Conservation (phyloP, 2,113 vertebrate species). For the Glareola pratincola region DNA sequence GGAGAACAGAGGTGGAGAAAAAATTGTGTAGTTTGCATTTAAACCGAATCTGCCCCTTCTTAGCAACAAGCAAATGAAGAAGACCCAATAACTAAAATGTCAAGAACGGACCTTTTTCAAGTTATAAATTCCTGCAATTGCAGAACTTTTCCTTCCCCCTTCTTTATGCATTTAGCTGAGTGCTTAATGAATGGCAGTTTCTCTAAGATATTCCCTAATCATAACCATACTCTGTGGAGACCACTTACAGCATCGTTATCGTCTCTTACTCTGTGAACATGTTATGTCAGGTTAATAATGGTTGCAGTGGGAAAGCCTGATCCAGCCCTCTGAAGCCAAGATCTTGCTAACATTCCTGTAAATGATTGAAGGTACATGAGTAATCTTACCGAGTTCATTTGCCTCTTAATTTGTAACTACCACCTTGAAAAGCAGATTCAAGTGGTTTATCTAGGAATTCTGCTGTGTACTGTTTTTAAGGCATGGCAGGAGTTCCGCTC, state of each 20-base stretch:
- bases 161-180: background rate
- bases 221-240: background rate
- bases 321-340: background rate
- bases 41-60: background rate
- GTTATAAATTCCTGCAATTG: background rate
- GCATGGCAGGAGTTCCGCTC: background rate
- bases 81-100: background rate
- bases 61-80: background rate
- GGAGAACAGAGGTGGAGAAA: background rate
- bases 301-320: background rate
- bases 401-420: background rate
- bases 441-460: background rate
- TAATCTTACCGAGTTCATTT: background rate
- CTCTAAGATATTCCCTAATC: background rate
- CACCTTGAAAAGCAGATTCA: background rate
- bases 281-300: constrained; percentile 28
- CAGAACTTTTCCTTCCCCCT: background rate
- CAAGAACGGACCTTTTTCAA: background rate
- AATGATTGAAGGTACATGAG: background rate
- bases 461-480: background rate
- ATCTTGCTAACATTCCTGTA: constrained; percentile 4
- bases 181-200: background rate
- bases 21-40: background rate
- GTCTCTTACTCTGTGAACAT: background rate
- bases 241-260: background rate